phyloP scores from a whole-genome alignment of 2,797 vertebrate genomes.

The Rhincodon typus region DNA sequence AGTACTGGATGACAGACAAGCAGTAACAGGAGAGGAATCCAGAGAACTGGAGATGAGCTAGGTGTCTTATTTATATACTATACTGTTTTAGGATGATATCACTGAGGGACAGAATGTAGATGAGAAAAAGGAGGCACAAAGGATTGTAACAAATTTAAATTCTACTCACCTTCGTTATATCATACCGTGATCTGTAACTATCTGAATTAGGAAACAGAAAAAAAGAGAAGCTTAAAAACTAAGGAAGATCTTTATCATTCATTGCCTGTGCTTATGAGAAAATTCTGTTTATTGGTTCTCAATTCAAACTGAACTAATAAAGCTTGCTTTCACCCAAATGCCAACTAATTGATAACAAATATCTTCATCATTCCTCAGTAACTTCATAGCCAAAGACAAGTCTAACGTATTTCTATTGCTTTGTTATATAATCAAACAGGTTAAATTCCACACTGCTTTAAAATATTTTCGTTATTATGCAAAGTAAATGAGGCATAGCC shows the following conservation, averaged over 20 bases:
- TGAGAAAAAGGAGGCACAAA: too few species aligned
- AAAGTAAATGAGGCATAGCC: too few species aligned
- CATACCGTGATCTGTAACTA: neutral
- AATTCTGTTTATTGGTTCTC: neutral
- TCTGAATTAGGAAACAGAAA: constrained; percentile 9
- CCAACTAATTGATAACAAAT: neutral
- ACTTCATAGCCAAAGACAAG: neutral
- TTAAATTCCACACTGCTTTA: neutral
- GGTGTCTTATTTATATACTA: too few species aligned
- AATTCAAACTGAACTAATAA: neutral
- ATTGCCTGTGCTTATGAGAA: neutral
- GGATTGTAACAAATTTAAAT: constrained; percentile 3
- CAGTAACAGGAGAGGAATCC: too few species aligned
- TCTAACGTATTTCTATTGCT: neutral
- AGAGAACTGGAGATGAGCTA: too few species aligned
- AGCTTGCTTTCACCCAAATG: neutral
- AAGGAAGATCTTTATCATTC: neutral
- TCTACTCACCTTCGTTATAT: neutral
- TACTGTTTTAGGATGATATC: too few species aligned
- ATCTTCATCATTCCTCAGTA: neutral
- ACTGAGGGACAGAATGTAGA: too few species aligned
- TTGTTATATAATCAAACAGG: neutral
- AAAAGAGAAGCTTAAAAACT: neutral
- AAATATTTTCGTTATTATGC: neutral
- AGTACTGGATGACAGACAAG: too few species aligned